Evolutionary conservation across 2,888 invertebrate genomes (phyloP), one percentile per base, ranked within the genome.

Genomic region (Dasypolia templi): DNA sequence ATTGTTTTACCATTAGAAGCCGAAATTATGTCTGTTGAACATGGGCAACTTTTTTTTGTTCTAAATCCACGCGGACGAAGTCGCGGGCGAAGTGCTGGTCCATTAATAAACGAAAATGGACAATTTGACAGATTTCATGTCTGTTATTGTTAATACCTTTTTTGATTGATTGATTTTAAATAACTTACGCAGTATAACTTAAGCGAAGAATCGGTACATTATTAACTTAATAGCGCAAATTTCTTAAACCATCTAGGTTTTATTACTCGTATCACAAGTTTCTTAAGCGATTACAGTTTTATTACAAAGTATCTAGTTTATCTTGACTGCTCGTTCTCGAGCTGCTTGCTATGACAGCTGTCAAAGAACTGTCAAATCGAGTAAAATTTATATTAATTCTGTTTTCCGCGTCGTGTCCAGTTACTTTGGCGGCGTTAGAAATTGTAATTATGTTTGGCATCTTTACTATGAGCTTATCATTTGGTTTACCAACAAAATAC

Each of bases 271-370:
- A n/a, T 29, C 12, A 67, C 55, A 59, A 64, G 61, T 72, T 70
- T 66, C 39, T 1, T 63, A 51, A 75, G 58, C 51, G 67, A 58
- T 70, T 49, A 72, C 49, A 72, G 44, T 82, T 75, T 58, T 46
- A 55, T 26, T 35, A 14, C n/a, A 3, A 56, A n/a, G 0, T 29
- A 5, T 26, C 53, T n/a, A 55, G 22, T 42, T 32, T 26, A 58
- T 44, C 12, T 49, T 46, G 32, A 29, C 39, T 29, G 19, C 17
- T 46, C 11, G 3, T 58, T 29, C 26, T n/a, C 32, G 46, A 14
- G 32, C 17, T 55, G 1, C 14, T 6, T 0, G 22, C 22, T 49
- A 32, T 77, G 77, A 49, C 78, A 78, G 71, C 78, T 65, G 75
- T 75, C 74, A 73, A 56, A 46, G 35, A 65, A n/a, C 44, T 58